These are phyloP conservation scores for Ectemnius lituratus DNA, from an alignment of 2,888 invertebrate genomes.

Conservation along the genomic window DNA sequence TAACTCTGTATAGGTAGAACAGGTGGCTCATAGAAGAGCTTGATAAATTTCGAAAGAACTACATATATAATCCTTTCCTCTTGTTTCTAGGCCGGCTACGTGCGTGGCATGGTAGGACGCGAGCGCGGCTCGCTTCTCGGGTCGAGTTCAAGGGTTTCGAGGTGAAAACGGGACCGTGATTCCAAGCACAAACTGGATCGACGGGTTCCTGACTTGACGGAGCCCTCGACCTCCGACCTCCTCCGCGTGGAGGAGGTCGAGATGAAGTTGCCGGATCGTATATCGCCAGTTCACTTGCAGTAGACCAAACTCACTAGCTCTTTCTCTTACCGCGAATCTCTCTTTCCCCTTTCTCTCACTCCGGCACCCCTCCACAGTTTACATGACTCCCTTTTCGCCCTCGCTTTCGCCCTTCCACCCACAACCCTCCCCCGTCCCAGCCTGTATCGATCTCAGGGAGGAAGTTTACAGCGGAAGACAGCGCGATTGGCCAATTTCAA, in stretches of 20 bases:
- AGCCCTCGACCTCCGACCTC: conserved; percentile 68
- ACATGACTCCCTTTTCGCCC: not conserved
- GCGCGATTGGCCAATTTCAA: conserved; percentile 37
- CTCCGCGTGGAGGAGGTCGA: conserved; percentile 52
- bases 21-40: conserved; percentile 18
- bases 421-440: conserved; percentile 4
- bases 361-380: conserved; percentile 9
- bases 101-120: conserved; percentile 49
- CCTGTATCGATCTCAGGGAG: conserved; percentile 49
- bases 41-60: conserved; percentile 38
- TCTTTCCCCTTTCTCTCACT: conserved; percentile 15
- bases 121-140: conserved; percentile 37
- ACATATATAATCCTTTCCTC: conserved; percentile 25
- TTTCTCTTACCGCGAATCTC: conserved; percentile 7
- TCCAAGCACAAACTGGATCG: conserved; percentile 68
- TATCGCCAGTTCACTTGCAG: conserved; percentile 47
- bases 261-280: conserved; percentile 56
- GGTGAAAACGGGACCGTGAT: conserved; percentile 65
- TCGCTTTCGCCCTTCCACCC: conserved; percentile 11
- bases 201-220: conserved; percentile 69
- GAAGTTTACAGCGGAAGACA: conserved; percentile 40
- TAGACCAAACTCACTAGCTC: conserved; percentile 34
- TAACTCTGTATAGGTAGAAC: not conserved
- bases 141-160: conserved; percentile 66
- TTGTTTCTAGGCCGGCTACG: conserved; percentile 45